phyloP scores from a whole-genome alignment of 2,797 vertebrate species.

The Remorina albescens region DNA sequence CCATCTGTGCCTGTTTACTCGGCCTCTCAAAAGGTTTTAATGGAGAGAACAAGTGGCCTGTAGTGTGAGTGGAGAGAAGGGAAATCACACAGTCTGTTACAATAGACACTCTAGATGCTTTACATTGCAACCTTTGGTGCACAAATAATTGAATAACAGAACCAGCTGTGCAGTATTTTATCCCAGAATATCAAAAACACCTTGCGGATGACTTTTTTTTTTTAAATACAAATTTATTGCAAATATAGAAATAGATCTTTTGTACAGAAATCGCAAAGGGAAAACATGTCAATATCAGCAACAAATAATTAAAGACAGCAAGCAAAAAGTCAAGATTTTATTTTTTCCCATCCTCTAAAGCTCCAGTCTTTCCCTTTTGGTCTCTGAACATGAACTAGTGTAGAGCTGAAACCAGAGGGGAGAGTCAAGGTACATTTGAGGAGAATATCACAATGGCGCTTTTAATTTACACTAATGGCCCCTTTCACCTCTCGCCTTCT shows the following conservation, averaged over 20 bases:
- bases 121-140: constrained; percentile 1
- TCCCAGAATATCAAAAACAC: constrained; percentile 39
- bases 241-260: constrained; percentile 91
- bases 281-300: constrained; percentile 78
- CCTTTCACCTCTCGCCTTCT: constrained; percentile 11
- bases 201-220: background rate
- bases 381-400: constrained; percentile 21
- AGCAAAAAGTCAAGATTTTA: constrained; percentile 67
- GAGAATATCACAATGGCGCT: constrained; percentile 34
- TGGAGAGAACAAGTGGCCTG: constrained; percentile 40
- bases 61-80: constrained; percentile 3
- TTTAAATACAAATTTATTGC: constrained; percentile 88
- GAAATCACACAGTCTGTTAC: constrained; percentile 37
- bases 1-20: constrained; percentile 51
- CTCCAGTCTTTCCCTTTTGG: constrained; percentile 55
- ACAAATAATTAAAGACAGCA: constrained; percentile 72
- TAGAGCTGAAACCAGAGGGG: constrained; percentile 60
- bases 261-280: constrained; percentile 85
- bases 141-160: constrained; percentile 49
- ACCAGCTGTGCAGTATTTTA: background rate
- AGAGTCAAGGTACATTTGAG: constrained; percentile 47
- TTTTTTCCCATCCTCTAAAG: constrained; percentile 63
- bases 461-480: constrained; percentile 27
- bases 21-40: constrained; percentile 46
- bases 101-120: constrained; percentile 33